Percentiles rank a stretch among this genome's conserved stretches.
phyloP scores from a whole-genome alignment of 2,113 vertebrate genomes.

The Ramphastos sulfuratus region DNA sequence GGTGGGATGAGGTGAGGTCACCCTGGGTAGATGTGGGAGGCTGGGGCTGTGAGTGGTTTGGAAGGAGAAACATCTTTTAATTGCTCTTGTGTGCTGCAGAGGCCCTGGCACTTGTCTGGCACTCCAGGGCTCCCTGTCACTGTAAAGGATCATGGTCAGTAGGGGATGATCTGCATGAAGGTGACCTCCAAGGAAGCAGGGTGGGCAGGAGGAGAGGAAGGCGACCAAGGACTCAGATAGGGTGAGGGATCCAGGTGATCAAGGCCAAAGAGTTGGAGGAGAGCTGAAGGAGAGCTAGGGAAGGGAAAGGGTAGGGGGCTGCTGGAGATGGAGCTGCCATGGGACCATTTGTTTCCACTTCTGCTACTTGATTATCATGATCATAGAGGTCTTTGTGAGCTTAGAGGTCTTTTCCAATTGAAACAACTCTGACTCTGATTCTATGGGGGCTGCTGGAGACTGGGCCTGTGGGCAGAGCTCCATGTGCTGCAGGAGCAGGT shows the following conservation, averaged over 20 bases:
- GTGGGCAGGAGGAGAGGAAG: not conserved
- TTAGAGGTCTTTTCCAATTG: no score
- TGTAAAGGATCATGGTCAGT: not conserved
- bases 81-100: rapidly evolving
- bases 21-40: not conserved
- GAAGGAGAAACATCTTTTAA: not conserved
- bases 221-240: not conserved
- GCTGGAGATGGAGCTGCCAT: not conserved
- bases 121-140: not conserved
- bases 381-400: no score
- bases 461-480: not conserved
- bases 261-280: not conserved
- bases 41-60: not conserved
- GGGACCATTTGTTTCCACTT: no score
- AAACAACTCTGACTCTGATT: no score
- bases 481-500: not conserved
- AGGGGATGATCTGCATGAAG: not conserved
- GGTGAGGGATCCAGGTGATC: not conserved
- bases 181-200: not conserved
- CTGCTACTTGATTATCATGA: no score
- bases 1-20: not conserved
- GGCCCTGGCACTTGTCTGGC: not conserved
- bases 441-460: no score
- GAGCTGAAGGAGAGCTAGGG: not conserved
- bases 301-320: not conserved